These are phyloP conservation scores for Paelopatides confundens DNA, from an alignment of 53 echinoderm and acorn worm species.

Conservation along the genomic window DNA sequence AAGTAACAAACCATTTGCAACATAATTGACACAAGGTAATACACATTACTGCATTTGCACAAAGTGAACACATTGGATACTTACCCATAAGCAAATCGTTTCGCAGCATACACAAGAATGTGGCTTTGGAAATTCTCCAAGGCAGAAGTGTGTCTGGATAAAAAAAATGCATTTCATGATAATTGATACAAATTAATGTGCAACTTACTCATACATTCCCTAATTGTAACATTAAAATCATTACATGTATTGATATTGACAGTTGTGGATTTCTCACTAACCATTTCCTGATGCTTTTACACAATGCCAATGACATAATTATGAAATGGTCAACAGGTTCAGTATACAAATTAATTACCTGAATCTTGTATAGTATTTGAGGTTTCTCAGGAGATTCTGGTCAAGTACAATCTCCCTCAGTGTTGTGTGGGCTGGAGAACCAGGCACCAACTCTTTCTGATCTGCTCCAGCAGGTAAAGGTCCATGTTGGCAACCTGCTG, in stretches of 20 bases:
- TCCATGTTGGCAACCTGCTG: conserved; percentile 2
- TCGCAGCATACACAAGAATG: conserved; percentile 4
- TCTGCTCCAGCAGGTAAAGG: neutral
- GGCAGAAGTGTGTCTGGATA: neutral
- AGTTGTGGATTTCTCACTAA: too few relatives aligned
- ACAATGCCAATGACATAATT: too few relatives aligned
- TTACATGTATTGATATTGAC: too few relatives aligned
- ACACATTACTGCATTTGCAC: too few relatives aligned
- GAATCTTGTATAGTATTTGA: conserved; percentile 8
- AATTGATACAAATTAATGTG: neutral
- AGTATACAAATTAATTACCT: neutral
- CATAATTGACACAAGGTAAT: too few relatives aligned
- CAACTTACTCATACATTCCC: too few relatives aligned
- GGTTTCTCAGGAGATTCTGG: neutral
- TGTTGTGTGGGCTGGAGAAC: neutral
- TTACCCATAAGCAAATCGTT: conserved; percentile 16
- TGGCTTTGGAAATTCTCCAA: conserved; percentile 5
- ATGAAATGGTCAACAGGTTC: too few relatives aligned
- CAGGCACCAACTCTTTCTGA: neutral
- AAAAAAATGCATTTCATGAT: neutral
- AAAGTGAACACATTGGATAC: too few relatives aligned
- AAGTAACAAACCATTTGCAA: too few relatives aligned
- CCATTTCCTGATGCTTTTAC: too few relatives aligned
- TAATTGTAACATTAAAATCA: too few relatives aligned
- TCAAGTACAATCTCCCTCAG: neutral